Base-by-base conservation (phyloP, 2,113 vertebrate species). In the Lepidiolamprologus cunningtoni region DNA sequence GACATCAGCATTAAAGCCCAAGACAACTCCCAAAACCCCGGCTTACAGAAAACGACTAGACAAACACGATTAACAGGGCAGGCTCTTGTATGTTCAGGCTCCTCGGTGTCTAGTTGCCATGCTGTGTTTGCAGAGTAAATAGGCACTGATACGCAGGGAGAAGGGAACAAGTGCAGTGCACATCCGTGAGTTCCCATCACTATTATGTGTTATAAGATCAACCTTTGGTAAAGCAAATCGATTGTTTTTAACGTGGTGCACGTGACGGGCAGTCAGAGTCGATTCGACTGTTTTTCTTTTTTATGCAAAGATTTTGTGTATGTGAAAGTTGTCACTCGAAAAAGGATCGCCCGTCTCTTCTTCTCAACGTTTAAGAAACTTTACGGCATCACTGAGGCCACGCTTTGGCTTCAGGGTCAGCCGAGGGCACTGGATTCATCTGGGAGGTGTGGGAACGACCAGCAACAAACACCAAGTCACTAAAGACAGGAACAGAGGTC, bases 51-150 rank as follows among this genome's bases (percentile, higher is more conserved):
- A 78, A 78, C 11, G 7, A 58, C 86, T 80, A 57, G 81, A 80
- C 79, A 88, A 89, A 92, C 84, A 81, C 57, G 23, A 40, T 66
- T 57, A 66, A 90, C 28, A 8, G 16, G 37, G 12, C 54, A 9
- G 21, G 87, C 68, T 80, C 53, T 66, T 80, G 19, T 37, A 61
- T 28, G 37, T 35, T 66, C 19, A 45, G 89, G 89, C 82, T 92
- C 87, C 90, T 14, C 12, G 4, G 26, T 21, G 86, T 88, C 91
- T 81, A 31, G 13, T 23, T 35, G 81, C 66, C 47, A 50, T 45
- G 14, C 35, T 55, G 63, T 89, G 89, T 93, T 90, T 89, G 86
- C 83, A 84, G 84, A 85, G 80, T 71, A 92, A 89, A 95, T 82
- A 93, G 8, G 57, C 82, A 26, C 9, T 80, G 55, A 83, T 79